These are phyloP conservation scores for Oreohelix idahoensis DNA, from an alignment of 1,140 invertebrate species.

Conservation along the genomic window DNA sequence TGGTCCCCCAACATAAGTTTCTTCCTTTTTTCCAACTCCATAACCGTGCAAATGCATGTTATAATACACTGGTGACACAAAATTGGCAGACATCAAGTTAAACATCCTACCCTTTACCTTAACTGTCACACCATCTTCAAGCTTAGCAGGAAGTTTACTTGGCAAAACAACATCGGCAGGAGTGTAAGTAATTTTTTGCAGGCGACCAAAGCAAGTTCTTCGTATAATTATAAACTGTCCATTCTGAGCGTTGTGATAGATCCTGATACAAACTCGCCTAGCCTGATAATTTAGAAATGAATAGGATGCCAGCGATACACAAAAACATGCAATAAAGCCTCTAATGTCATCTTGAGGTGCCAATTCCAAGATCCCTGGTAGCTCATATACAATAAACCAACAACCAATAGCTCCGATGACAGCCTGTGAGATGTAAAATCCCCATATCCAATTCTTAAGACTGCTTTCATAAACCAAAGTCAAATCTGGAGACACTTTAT, in stretches of 20 bases:
- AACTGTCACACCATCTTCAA: not conserved
- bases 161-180: not conserved
- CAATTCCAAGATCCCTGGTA: not conserved
- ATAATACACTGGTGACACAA: slow-evolving; percentile 5
- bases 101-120: slow-evolving; percentile 9
- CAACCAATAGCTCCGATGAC: not conserved
- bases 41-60: slow-evolving; percentile 26
- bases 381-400: not conserved
- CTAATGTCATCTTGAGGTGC: not conserved
- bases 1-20: not conserved
- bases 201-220: slow-evolving; percentile 1
- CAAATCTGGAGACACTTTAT: slow-evolving; percentile 1
- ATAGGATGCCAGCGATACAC: not conserved
- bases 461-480: not conserved
- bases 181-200: slow-evolving; percentile 7
- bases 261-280: not conserved
- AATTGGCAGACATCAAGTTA: not conserved
- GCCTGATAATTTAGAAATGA: not conserved
- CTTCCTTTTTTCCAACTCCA: not conserved
- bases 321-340: not conserved
- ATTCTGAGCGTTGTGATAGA: slow-evolving; percentile 14
- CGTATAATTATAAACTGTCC: slow-evolving; percentile 20
- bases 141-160: not conserved
- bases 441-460: slow-evolving; percentile 15
- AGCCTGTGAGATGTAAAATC: not conserved